A percentile compares a stretch with the other conserved stretches of the same genome.
phyloP scores from a whole-genome alignment of 2,888 invertebrate genomes.

The Margaritifera margaritifera region DNA sequence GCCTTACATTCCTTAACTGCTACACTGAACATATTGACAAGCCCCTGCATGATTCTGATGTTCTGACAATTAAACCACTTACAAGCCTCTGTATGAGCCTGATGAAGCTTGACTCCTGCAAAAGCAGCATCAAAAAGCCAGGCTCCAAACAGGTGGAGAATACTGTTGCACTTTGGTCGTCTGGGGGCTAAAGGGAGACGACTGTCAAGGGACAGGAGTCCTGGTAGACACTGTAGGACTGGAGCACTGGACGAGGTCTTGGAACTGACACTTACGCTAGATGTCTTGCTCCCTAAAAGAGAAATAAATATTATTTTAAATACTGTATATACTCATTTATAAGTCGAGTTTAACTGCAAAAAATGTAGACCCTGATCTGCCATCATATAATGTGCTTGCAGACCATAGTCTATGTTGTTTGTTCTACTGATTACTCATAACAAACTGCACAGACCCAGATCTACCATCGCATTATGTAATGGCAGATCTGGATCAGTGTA shows the following conservation, averaged over 20 bases:
- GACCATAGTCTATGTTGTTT: too few species aligned
- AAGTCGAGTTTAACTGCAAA: too few species aligned
- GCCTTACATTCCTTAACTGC: too few species aligned
- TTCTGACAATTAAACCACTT: slow-evolving; percentile 1
- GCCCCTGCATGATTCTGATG: too few species aligned
- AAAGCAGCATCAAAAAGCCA: slow-evolving; percentile 98
- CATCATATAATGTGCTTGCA: too few species aligned
- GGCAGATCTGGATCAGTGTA: too few species aligned
- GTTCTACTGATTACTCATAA: too few species aligned
- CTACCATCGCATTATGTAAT: too few species aligned
- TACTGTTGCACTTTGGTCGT: slow-evolving; percentile 94
- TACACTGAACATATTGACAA: too few species aligned
- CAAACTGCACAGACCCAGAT: too few species aligned
- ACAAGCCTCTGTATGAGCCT: slow-evolving; percentile 65
- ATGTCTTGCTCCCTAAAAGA: slow-evolving; percentile 24
- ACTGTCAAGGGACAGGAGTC: slow-evolving; percentile 55
- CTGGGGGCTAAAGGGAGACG: slow-evolving; percentile 65
- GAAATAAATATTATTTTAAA: slow-evolving; percentile 1
- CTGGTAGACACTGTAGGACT: slow-evolving; percentile 77
- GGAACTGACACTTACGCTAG: slow-evolving; percentile 11
- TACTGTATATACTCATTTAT: too few species aligned
- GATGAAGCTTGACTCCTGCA: slow-evolving; percentile 82
- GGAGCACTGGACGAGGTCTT: slow-evolving; percentile 44
- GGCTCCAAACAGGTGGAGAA: slow-evolving; percentile 94
- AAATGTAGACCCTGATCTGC: too few species aligned